A percentile compares a stretch with the other conserved stretches of the same genome.
Conservation (phyloP, 2,888 invertebrate genomes). For the Caradrina kadenii region DNA sequence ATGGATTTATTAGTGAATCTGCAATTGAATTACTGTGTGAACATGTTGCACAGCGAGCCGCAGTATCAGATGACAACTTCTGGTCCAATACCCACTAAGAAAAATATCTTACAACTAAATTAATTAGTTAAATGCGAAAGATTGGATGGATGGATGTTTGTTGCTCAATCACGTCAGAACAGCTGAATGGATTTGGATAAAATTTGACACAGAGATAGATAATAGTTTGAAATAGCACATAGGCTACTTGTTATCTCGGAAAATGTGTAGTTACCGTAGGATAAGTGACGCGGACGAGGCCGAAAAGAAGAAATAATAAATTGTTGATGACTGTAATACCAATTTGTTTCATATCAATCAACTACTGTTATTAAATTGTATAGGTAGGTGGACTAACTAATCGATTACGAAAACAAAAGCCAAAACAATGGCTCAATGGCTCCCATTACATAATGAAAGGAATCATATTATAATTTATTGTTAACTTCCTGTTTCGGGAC, state of each 20-base stretch:
- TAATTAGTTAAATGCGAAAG: no score
- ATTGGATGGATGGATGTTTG: no score
- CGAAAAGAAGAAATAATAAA: background rate
- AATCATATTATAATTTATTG: slow-evolving; percentile 32
- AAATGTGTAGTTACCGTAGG: no score
- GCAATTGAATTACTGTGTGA: slow-evolving; percentile 9
- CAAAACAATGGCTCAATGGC: slow-evolving; percentile 38
- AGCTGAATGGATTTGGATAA: no score
- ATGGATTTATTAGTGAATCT: background rate
- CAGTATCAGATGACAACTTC: slow-evolving; percentile 11
- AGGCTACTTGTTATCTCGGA: no score
- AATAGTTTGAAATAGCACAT: no score
- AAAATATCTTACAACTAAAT: slow-evolving; percentile 5
- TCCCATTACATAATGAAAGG: slow-evolving; percentile 28
- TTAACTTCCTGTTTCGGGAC: slow-evolving; percentile 30
- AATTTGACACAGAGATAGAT: no score
- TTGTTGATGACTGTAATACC: background rate
- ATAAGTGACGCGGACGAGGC: no score
- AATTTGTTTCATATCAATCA: slow-evolving; percentile 1
- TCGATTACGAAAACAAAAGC: slow-evolving; percentile 6
- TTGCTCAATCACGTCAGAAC: no score
- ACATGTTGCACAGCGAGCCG: background rate
- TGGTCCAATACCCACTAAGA: slow-evolving; percentile 7
- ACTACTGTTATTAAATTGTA: background rate
- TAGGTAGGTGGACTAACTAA: background rate